Evolutionary conservation across 2,888 invertebrate genomes (phyloP), one percentile per base, ranked within the genome.

Genomic region (Dexiosoma caninum): DNA sequence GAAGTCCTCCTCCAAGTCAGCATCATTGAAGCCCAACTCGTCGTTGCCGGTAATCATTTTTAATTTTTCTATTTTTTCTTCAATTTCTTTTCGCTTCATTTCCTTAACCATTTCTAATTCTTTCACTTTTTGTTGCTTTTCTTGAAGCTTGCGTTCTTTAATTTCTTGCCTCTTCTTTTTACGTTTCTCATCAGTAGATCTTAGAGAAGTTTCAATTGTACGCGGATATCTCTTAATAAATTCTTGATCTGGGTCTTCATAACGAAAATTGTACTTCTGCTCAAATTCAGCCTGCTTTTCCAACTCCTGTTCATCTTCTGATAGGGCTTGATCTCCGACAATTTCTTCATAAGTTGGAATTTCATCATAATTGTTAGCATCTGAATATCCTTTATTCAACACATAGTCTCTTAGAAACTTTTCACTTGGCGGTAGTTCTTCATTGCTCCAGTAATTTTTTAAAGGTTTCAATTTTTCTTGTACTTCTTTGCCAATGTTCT

Each of bases 191-290:
- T 97, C 95, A 78, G 94, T 94, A 32, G 93, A 93, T 5, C 99
- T 93, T 82, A 98, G 91, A 2, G 96, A 95, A 89, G 94, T 93
- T 78, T 94, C 93, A 88, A 99, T 93, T 0, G 95, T 96, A 83
- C 99, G 93, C 0, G 99, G 99, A 91, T 95, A 98, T 9, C 96
- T 93, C 91, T 97, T 97, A 16, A 96, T 94, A 90, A 95, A 98
- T 84, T 98, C 97, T 57, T 95, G 93, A 89, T 98, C 98, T 0
- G 98, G 98, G 89, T 99, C 98, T 90, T 99, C 98, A 89, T 95
- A 99, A 82, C 99, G 93, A 89, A 97, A 98, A 91, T 99, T 98
- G 90, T 95, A 99, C 83, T 98, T 98, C 53, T 95, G 93, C 88
- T 99, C 98, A 91, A 98, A 99, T 89, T 95, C 93, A 82, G 95